Conservation (phyloP, 1,140 invertebrate species). For the Protaetia brevitarsis region DNA sequence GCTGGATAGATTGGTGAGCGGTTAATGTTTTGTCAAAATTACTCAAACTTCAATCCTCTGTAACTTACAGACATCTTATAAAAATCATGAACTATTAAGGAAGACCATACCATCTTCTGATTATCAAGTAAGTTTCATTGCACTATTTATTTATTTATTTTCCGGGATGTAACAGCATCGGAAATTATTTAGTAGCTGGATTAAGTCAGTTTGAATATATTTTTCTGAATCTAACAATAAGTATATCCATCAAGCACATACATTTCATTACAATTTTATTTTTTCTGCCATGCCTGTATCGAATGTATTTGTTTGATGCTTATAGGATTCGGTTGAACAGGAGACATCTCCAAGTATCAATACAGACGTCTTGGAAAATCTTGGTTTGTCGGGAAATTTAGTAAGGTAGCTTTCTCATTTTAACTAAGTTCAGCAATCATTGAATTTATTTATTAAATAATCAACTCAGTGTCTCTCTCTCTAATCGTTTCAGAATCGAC, state of each 20-base stretch:
- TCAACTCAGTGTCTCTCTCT: background rate
- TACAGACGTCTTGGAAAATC: background rate
- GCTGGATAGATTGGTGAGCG: background rate
- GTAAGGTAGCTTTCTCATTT: background rate
- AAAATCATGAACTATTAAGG: background rate
- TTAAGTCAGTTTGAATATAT: too few species aligned
- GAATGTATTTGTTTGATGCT: conserved; percentile 20
- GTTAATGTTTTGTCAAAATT: background rate
- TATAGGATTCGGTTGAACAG: background rate
- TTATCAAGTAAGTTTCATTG: background rate
- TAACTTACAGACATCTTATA: background rate
- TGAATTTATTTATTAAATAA: background rate
- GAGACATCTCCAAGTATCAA: background rate
- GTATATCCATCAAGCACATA: conserved; percentile 1
- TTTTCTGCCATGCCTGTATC: background rate
- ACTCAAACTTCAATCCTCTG: too few species aligned
- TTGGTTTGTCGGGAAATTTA: background rate
- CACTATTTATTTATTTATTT: background rate
- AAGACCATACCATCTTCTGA: background rate
- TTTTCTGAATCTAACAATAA: background rate
- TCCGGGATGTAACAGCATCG: background rate
- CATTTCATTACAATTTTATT: background rate
- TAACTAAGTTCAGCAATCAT: background rate
- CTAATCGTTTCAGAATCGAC: background rate
- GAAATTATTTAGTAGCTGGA: background rate